Evolutionary conservation across 2,888 invertebrate genomes (phyloP).

Genomic region (Coelinius sp.): DNA sequence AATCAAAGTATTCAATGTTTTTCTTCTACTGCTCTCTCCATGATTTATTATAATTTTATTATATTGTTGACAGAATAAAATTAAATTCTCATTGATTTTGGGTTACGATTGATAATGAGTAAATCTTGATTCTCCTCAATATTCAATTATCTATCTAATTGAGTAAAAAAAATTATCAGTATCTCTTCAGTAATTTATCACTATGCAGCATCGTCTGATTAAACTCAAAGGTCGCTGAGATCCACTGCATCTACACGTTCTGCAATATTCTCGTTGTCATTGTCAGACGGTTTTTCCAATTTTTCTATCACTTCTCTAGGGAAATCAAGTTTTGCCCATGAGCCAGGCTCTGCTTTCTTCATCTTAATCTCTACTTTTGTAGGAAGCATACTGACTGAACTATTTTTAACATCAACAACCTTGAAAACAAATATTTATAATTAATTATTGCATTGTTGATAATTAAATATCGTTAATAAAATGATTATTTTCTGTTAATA

Average conservation of each 20-base stretch:
- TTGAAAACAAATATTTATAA: too few relatives aligned
- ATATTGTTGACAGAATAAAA: too few relatives aligned
- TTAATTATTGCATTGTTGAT: constrained; percentile 33
- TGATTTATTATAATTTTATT: too few relatives aligned
- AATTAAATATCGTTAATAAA: neutral
- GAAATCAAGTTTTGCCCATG: constrained; percentile 85
- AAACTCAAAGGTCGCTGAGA: constrained; percentile 77
- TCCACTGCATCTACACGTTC: constrained; percentile 79
- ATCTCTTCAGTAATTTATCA: too few relatives aligned
- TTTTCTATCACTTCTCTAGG: constrained; percentile 66
- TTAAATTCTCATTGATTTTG: too few relatives aligned
- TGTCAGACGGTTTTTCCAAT: constrained; percentile 20
- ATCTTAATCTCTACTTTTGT: constrained; percentile 95
- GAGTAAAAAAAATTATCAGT: too few relatives aligned
- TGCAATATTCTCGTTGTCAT: constrained; percentile 55
- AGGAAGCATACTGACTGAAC: constrained; percentile 84
- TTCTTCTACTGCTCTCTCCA: too few relatives aligned
- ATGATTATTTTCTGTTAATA: neutral
- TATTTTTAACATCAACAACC: constrained; percentile 82
- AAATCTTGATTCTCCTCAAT: too few relatives aligned
- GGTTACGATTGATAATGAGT: too few relatives aligned
- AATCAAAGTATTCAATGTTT: too few relatives aligned
- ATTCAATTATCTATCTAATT: too few relatives aligned
- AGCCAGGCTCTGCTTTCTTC: constrained; percentile 86
- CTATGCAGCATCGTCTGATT: neutral